These are phyloP conservation scores for Diplogasteroides magnus DNA, from an alignment of 1,140 invertebrate species.

Conservation along the genomic window DNA sequence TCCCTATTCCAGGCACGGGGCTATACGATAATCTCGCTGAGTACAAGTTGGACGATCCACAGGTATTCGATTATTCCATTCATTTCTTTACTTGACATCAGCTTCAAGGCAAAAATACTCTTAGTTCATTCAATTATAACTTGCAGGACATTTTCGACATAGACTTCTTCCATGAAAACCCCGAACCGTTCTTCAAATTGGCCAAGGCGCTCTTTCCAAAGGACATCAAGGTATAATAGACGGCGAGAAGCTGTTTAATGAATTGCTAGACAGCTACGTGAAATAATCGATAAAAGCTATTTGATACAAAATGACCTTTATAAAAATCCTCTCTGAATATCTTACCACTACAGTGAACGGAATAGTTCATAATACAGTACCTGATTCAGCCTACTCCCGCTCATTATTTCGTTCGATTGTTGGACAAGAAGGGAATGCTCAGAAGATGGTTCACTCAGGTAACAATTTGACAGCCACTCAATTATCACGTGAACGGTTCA, in stretches of 20 bases:
- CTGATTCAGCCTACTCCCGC: conserved; percentile 13
- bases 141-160: conserved; percentile 18
- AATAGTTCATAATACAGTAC: too few species aligned
- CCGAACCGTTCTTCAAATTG: conserved; percentile 16
- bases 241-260: too few species aligned
- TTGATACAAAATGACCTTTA: too few species aligned
- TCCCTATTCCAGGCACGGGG: conserved; percentile 72
- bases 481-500: neutral
- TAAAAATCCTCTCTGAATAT: too few species aligned
- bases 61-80: too few species aligned
- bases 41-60: conserved; percentile 61
- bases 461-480: neutral
- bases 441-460: conserved; percentile 17
- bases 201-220: conserved; percentile 20
- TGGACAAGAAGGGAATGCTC: conserved; percentile 21
- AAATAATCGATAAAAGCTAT: too few species aligned
- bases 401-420: conserved; percentile 13
- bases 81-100: too few species aligned
- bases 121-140: too few species aligned
- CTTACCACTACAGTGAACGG: too few species aligned
- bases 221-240: neutral
- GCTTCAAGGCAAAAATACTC: too few species aligned
- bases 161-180: conserved; percentile 16
- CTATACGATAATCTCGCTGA: conserved; percentile 85
- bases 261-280: too few species aligned